Evolutionary conservation across 2,888 invertebrate species (phyloP).

Genomic region (Lochmaea capreae): DNA sequence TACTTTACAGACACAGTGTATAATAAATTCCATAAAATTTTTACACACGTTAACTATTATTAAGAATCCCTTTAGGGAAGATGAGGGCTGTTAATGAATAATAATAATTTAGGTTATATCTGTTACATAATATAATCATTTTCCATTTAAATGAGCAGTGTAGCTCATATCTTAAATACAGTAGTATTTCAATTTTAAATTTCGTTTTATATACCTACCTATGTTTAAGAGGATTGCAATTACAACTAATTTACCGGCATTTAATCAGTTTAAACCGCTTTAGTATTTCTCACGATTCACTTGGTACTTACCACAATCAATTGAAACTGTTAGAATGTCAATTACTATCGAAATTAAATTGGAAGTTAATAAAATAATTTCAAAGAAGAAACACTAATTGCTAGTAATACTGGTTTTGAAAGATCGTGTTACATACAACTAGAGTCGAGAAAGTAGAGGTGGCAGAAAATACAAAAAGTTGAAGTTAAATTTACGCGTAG

Average conservation of each 20-base stretch:
- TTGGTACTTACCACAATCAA: constrained; percentile 11
- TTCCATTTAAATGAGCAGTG: neutral
- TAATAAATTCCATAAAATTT: too few relatives aligned
- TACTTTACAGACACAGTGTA: too few relatives aligned
- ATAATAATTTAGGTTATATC: too few relatives aligned
- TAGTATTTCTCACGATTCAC: constrained; percentile 12
- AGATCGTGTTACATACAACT: constrained; percentile 11
- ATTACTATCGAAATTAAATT: constrained; percentile 25
- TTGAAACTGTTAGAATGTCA: constrained; percentile 23
- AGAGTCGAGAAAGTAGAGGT: neutral
- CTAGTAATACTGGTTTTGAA: constrained; percentile 16
- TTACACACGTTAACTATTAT: too few relatives aligned
- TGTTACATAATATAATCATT: too few relatives aligned
- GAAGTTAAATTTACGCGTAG: neutral
- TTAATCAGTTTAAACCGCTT: constrained; percentile 2
- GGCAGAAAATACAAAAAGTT: neutral
- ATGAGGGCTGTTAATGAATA: too few relatives aligned
- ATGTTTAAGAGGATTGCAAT: neutral
- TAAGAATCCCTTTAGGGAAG: too few relatives aligned
- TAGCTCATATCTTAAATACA: neutral
- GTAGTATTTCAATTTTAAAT: neutral
- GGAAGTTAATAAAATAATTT: constrained; percentile 24
- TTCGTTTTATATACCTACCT: neutral
- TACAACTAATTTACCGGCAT: neutral
- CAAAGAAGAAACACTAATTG: constrained; percentile 26